Base-by-base conservation (phyloP, 2,888 invertebrate species). In the Zhuqinia jingwanae region DNA sequence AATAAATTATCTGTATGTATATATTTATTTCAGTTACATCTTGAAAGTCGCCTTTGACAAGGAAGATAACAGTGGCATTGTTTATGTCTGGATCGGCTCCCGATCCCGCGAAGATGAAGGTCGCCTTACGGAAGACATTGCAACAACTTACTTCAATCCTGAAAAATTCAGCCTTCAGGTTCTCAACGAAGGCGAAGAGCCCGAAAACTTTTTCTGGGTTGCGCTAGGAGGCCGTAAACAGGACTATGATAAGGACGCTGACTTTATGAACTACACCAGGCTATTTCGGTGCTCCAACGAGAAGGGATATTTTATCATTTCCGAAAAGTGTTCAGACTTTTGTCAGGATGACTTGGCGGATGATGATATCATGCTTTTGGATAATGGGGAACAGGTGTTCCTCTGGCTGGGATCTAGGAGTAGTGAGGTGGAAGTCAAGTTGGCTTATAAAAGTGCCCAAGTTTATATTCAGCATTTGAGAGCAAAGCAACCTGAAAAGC, bases 291-390 rank as follows among this genome's bases (percentile, higher is more conserved):
- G 99, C 93, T 99, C 99, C 65, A 99, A 99, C 93, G 99, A 99
- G 92, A 99, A 99, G 92, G 99, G 99, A 5, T 99, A 99, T 93
- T 99, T 99, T 93, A 97, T 97, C 0, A 98, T 99, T 56, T 99
- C 99, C 0, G 99, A 99, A 93, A 99, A 99, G 92, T 99, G 99
- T 93, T 96, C 97, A 0, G 98, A 98, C 93, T 98, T 98, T 93
- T 98, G 98, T 92, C 98, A 98, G 96, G 99, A 99, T 92, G 99
- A 99, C 93, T 94, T 99, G 91, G 99, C 99, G 0, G 99, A 99
- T 93, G 99, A 99, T 92, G 99, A 99, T 93, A 99, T 99, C 50
- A 99, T 99, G 99, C 97, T 99, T 90, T 94, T 99, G 90, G 99
- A 99, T 93, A 99, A 98, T 92, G 99, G 99, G 2, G 97, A 97